These are phyloP conservation scores for Euphydryas editha DNA, from an alignment of 2,888 invertebrate genomes.

Conservation along the genomic window DNA sequence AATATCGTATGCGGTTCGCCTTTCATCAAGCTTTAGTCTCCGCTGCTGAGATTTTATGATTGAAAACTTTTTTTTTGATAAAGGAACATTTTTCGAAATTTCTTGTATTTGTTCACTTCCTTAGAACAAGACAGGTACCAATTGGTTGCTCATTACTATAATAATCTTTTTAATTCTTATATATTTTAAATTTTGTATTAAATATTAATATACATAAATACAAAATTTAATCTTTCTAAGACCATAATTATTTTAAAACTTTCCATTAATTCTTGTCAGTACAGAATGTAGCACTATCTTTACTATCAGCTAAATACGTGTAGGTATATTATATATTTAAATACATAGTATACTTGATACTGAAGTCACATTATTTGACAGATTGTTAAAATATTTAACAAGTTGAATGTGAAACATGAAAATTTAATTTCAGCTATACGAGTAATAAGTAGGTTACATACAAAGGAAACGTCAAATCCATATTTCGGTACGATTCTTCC, in stretches of 20 bases:
- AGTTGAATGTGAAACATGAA: conserved; percentile 7
- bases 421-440: conserved; percentile 35
- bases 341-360: neutral
- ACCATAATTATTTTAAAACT: no score
- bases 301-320: no score
- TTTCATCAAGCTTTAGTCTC: conserved; percentile 25
- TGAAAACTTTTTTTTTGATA: conserved; percentile 23
- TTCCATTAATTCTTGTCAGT: no score
- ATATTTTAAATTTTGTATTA: no score
- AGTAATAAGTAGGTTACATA: conserved; percentile 37
- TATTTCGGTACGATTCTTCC: conserved; percentile 34
- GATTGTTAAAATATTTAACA: neutral
- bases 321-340: no score
- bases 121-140: no score
- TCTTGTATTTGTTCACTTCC: no score
- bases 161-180: no score
- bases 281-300: no score
- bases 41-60: conserved; percentile 14
- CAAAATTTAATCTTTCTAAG: no score
- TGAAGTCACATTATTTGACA: neutral
- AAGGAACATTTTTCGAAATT: neutral
- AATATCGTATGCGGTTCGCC: conserved; percentile 25
- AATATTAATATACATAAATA: no score
- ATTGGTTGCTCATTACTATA: no score
- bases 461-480: conserved; percentile 39